Conservation (phyloP, 2,797 vertebrate genomes). For the Cirrhinus mrigala region DNA sequence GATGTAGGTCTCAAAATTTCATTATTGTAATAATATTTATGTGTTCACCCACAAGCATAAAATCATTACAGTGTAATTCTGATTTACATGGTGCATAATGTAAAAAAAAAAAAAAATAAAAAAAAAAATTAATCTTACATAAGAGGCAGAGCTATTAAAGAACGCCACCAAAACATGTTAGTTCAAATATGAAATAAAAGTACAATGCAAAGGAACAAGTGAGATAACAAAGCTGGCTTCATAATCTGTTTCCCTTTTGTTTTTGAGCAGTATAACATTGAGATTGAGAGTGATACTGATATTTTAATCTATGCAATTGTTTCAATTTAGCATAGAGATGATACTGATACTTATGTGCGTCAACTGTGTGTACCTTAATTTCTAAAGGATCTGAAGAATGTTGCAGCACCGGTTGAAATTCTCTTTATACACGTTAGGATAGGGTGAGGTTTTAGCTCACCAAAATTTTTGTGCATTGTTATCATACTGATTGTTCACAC, state of each 20-base stretch:
- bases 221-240: background rate
- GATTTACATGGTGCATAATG: background rate
- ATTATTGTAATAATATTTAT: background rate
- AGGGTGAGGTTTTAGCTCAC: background rate
- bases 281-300: background rate
- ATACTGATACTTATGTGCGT: background rate
- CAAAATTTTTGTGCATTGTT: background rate
- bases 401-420: background rate
- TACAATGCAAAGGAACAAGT: background rate
- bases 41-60: background rate
- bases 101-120: background rate
- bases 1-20: background rate
- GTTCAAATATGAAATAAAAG: background rate
- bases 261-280: background rate
- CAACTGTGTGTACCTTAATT: background rate
- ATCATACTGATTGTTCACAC: background rate
- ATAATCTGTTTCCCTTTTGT: background rate
- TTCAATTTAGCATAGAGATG: background rate
- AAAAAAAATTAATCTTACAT: too few relatives aligned
- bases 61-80: background rate
- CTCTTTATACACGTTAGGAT: background rate
- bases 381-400: background rate
- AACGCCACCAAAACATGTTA: background rate
- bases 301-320: background rate
- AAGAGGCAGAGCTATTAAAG: background rate